These are phyloP conservation scores for Pachydiplax longipennis DNA, from an alignment of 2,888 invertebrate genomes.

Conservation along the genomic window DNA sequence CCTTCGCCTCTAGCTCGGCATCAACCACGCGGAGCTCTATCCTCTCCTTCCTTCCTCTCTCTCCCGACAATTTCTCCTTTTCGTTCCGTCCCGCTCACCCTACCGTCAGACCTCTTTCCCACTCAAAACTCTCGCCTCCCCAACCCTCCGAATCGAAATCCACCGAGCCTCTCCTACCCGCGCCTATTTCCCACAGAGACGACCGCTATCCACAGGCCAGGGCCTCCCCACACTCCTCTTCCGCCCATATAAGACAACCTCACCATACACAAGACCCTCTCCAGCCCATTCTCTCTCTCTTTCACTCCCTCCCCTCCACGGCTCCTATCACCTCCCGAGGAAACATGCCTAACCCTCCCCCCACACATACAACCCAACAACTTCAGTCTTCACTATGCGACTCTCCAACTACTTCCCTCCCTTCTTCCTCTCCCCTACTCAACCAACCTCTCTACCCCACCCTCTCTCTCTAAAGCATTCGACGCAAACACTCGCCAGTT, in stretches of 20 bases:
- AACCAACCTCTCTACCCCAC: not conserved
- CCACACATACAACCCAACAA: not conserved
- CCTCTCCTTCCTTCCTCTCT: not conserved
- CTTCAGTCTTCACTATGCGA: slow-evolving; percentile 10
- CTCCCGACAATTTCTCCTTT: slow-evolving; percentile 2
- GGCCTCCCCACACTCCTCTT: not conserved
- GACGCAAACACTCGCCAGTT: slow-evolving; percentile 35
- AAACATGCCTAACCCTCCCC: slow-evolving; percentile 11
- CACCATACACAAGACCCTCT: slow-evolving; percentile 22
- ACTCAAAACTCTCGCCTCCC: not conserved
- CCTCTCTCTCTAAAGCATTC: slow-evolving; percentile 7
- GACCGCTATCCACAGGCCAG: slow-evolving; percentile 27
- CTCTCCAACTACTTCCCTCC: not conserved
- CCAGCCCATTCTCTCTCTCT: not conserved
- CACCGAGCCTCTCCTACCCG: not conserved
- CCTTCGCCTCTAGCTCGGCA: slow-evolving; percentile 9
- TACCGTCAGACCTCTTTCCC: slow-evolving; percentile 21
- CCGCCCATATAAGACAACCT: slow-evolving; percentile 39
- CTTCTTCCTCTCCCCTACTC: not conserved
- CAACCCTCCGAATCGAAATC: slow-evolving; percentile 7
- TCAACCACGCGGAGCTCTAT: slow-evolving; percentile 39
- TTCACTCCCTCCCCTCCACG: not conserved
- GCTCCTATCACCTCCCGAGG: slow-evolving; percentile 39
- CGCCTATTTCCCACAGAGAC: slow-evolving; percentile 38
- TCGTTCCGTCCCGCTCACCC: slow-evolving; percentile 39